A percentile compares a stretch with the other conserved stretches of the same genome.
phyloP scores from a whole-genome alignment of 2,888 invertebrate genomes.

The Cynaeus angustus region DNA sequence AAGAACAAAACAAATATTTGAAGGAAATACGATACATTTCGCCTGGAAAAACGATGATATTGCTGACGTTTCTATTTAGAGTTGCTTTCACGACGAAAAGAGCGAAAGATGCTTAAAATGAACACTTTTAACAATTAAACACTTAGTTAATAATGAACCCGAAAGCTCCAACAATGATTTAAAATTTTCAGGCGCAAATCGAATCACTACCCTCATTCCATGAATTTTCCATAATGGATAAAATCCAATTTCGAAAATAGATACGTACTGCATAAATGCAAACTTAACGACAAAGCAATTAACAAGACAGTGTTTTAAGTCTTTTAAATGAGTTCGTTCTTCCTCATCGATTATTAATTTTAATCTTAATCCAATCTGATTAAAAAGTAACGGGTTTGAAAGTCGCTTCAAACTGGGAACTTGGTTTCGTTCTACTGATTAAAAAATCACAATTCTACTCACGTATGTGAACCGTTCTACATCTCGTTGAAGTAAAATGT shows the following conservation, averaged over 20 bases:
- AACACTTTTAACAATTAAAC: too few species aligned
- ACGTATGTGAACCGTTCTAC: conserved; percentile 11
- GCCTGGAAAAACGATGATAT: not conserved
- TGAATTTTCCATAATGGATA: conserved; percentile 38
- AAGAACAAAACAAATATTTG: conserved; percentile 31
- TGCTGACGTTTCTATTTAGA: not conserved
- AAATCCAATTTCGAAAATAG: conserved; percentile 25
- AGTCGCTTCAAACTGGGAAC: not conserved
- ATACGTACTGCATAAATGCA: conserved; percentile 32
- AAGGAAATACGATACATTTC: not conserved
- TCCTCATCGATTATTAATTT: conserved; percentile 29
- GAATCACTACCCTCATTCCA: not conserved
- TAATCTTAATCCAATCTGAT: conserved; percentile 19
- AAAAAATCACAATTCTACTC: conserved; percentile 21
- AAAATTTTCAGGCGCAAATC: not conserved
- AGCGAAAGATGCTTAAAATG: too few species aligned
- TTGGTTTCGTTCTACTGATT: not conserved
- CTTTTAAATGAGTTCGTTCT: conserved; percentile 23
- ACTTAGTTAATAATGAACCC: not conserved
- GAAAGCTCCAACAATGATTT: not conserved
- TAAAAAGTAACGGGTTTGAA: conserved; percentile 12
- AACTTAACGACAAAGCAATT: conserved; percentile 33
- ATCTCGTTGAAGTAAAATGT: conserved; percentile 1
- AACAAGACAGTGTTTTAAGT: conserved; percentile 21
- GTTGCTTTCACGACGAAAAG: too few species aligned